These are phyloP conservation scores for Microcebus griseorufus DNA, from an alignment of 2,113 vertebrate genomes.

Conservation along the genomic window DNA sequence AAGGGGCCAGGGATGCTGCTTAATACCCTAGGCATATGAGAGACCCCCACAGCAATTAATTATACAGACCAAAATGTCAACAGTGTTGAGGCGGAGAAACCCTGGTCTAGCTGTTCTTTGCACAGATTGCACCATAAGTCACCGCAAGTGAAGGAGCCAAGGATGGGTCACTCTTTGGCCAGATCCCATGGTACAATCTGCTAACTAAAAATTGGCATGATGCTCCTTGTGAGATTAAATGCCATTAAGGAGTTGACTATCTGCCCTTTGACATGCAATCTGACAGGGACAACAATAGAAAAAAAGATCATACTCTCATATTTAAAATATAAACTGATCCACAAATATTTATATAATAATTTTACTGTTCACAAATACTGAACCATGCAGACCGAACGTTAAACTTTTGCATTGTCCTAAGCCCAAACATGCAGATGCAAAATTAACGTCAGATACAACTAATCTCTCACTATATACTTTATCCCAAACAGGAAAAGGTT, in stretches of 20 bases:
- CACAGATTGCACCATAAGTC: background rate
- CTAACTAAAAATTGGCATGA: background rate
- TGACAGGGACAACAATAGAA: background rate
- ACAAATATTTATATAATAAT: background rate
- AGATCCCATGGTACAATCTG: background rate
- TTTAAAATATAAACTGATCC: background rate
- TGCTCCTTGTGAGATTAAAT: background rate
- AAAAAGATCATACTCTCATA: background rate
- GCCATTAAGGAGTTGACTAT: background rate
- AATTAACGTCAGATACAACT: background rate
- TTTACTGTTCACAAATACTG: background rate
- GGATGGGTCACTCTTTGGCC: background rate
- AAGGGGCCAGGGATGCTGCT: background rate
- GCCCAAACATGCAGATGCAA: background rate
- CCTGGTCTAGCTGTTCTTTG: background rate
- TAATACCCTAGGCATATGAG: accelerated
- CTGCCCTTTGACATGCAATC: background rate
- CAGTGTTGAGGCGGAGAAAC: background rate
- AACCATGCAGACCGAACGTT: background rate
- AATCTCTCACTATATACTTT: background rate
- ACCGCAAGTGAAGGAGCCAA: background rate
- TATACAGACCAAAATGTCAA: background rate
- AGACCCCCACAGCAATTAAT: background rate
- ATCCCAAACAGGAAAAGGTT: background rate
- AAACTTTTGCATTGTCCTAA: background rate